Evolutionary conservation across 2,113 vertebrate species (phyloP).

Genomic region (Lophotis ruficrista): DNA sequence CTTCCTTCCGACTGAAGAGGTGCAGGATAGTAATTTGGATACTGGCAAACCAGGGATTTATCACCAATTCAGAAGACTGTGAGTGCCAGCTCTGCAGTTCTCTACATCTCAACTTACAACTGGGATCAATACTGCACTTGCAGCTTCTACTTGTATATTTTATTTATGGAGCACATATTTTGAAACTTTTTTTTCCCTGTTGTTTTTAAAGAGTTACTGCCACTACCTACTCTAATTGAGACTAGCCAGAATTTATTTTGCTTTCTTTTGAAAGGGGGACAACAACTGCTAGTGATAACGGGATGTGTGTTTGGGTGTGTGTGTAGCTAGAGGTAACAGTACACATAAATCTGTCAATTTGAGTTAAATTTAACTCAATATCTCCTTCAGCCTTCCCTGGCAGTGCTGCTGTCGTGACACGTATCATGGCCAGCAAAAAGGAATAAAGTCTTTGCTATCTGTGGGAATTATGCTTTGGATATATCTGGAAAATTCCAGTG

Average conservation of each 20-base stretch:
- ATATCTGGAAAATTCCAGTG: background rate
- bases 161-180: constrained; percentile 57
- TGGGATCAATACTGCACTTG: constrained; percentile 56
- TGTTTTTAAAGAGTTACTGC: constrained; percentile 30
- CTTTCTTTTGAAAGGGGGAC: background rate
- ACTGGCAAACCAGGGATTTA: constrained; percentile 39
- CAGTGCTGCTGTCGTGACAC: background rate
- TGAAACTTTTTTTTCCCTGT: background rate
- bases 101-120: constrained; percentile 18
- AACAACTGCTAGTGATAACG: fast-evolving
- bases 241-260: background rate
- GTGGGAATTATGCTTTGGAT: background rate
- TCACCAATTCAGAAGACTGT: background rate
- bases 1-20: background rate
- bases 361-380: background rate
- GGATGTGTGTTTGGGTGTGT: background rate
- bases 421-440: background rate
- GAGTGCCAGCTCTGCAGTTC: constrained; percentile 59
- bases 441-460: background rate
- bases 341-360: background rate
- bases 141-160: constrained; percentile 39
- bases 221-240: background rate
- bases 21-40: background rate
- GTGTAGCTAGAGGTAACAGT: background rate
- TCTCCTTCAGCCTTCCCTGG: background rate